Percentiles rank a stretch among this genome's conserved stretches.
Evolutionary conservation across 2,888 invertebrate species (phyloP).

Genomic region (Caenorhabditis sp.): DNA sequence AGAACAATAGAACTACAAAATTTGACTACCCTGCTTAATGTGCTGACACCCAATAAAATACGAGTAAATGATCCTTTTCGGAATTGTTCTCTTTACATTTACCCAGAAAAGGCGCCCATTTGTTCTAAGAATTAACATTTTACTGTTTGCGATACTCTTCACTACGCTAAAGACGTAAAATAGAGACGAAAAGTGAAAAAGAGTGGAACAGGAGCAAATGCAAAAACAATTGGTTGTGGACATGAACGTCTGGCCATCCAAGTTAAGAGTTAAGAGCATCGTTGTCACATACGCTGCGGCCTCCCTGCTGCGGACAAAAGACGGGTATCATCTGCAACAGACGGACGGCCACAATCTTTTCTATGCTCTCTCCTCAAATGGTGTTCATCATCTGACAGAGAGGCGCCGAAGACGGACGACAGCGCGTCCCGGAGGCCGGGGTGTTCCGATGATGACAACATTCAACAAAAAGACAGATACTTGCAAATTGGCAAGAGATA

Average conservation of each 20-base stretch:
- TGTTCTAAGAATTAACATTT: constrained; percentile 37
- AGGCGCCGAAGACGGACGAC: constrained; percentile 31
- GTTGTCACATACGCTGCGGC: constrained; percentile 45
- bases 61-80: no score
- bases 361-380: constrained; percentile 27
- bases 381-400: constrained; percentile 34
- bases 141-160: constrained; percentile 16
- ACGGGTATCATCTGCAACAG: constrained; percentile 44
- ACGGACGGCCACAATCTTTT: constrained; percentile 36
- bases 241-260: constrained; percentile 51
- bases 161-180: constrained; percentile 37
- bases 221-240: constrained; percentile 67
- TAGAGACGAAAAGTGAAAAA: constrained; percentile 48
- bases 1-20: constrained; percentile 22
- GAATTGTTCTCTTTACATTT: neutral
- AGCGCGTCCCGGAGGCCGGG: constrained; percentile 23
- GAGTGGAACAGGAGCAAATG: constrained; percentile 58
- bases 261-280: constrained; percentile 64
- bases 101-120: no score
- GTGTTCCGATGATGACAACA: constrained; percentile 52
- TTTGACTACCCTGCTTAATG: constrained; percentile 53
- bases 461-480: constrained; percentile 45
- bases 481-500: constrained; percentile 32
- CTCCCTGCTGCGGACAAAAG: neutral
- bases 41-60: no score